Evolutionary conservation across 2,113 vertebrate genomes (phyloP).

Genomic region (Colistium nudipinnis): DNA sequence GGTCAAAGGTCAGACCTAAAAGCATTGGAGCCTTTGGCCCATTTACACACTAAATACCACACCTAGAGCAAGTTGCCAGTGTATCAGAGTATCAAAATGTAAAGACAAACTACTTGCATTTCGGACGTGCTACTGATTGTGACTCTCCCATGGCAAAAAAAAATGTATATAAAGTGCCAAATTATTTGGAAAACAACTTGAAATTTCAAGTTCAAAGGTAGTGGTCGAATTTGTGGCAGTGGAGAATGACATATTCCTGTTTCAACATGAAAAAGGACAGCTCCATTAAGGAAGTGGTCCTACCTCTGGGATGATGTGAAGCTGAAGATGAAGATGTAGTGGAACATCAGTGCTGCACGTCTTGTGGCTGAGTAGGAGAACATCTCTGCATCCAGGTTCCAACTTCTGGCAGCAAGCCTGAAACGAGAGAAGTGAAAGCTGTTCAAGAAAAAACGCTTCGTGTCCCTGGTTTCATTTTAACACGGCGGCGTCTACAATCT

Average conservation of each 20-base stretch:
- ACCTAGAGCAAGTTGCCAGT: too few species aligned
- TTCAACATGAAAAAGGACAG: too few species aligned
- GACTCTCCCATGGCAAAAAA: not conserved
- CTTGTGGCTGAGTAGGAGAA: not conserved
- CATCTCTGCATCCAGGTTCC: not conserved
- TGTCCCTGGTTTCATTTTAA: not conserved
- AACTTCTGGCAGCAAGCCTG: not conserved
- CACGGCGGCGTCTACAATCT: not conserved
- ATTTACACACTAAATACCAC: too few species aligned
- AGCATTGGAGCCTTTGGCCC: too few species aligned
- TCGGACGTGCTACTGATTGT: not conserved
- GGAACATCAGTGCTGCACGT: not conserved
- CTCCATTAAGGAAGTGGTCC: too few species aligned
- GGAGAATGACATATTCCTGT: too few species aligned
- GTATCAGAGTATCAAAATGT: too few species aligned
- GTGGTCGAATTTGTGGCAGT: too few species aligned
- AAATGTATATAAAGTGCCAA: not conserved
- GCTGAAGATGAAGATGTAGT: too few species aligned
- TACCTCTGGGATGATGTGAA: not conserved
- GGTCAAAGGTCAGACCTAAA: too few species aligned
- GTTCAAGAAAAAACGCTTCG: not conserved
- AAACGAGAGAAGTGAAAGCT: not conserved
- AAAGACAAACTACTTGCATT: not conserved
- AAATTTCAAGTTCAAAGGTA: too few species aligned
- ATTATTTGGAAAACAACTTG: not conserved